Conservation (phyloP, 2,888 invertebrate species). For the Metallyticus violacea region DNA sequence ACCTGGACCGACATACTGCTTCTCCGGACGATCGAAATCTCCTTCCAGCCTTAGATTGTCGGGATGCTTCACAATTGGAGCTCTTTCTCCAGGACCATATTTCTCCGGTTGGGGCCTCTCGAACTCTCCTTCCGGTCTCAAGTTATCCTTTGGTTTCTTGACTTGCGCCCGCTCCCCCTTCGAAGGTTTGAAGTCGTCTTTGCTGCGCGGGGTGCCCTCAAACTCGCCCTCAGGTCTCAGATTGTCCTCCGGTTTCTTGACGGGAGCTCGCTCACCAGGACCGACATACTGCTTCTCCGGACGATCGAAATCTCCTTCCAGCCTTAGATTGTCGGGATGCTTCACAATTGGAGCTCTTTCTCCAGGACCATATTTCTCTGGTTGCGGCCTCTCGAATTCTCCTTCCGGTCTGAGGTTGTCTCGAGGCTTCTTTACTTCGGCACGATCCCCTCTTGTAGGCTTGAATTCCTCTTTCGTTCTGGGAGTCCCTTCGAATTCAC, state of each 20-base stretch:
- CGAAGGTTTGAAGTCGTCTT: constrained; percentile 44
- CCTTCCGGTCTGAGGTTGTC: constrained; percentile 66
- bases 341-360: constrained; percentile 35
- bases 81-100: constrained; percentile 58
- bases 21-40: constrained; percentile 41
- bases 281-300: constrained; percentile 31
- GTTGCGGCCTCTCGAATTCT: constrained; percentile 38
- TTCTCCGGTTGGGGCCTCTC: constrained; percentile 42
- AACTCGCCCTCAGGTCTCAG: constrained; percentile 49
- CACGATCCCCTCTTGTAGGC: constrained; percentile 34
- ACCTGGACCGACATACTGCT: constrained; percentile 38
- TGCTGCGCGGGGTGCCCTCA: constrained; percentile 42
- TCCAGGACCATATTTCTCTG: constrained; percentile 37
- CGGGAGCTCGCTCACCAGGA: constrained; percentile 43
- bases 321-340: constrained; percentile 53
- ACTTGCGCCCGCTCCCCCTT: constrained; percentile 35
- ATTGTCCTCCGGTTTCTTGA: constrained; percentile 37
- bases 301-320: constrained; percentile 53
- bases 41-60: constrained; percentile 53
- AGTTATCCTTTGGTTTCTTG: constrained; percentile 36
- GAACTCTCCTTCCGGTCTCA: constrained; percentile 53
- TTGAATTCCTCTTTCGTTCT: constrained; percentile 25
- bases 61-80: constrained; percentile 58
- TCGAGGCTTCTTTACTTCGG: constrained; percentile 42
- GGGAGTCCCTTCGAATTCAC: constrained; percentile 48